These are phyloP conservation scores for Centropus bengalensis DNA, from an alignment of 2,113 vertebrate species.

Conservation along the genomic window DNA sequence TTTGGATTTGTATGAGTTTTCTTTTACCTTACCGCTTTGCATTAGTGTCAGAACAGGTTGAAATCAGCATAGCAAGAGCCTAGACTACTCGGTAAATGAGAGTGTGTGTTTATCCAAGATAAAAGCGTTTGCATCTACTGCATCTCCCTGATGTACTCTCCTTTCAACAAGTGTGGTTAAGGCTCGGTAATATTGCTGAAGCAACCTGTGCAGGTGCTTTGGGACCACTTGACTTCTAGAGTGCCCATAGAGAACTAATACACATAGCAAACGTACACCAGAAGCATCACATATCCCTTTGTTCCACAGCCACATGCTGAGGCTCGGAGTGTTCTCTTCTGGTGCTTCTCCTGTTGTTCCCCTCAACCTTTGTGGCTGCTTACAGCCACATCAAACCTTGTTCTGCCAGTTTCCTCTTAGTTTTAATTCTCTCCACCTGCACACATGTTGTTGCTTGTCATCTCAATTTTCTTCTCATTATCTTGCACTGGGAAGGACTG, in stretches of 20 bases:
- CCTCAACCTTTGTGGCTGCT: neutral
- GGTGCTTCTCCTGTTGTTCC: neutral
- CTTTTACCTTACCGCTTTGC: neutral
- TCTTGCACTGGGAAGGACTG: neutral
- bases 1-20: neutral
- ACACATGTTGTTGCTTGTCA: neutral
- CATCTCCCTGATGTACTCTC: neutral
- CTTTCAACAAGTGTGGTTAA: neutral
- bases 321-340: neutral
- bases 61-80: neutral
- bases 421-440: neutral
- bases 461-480: neutral
- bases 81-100: neutral
- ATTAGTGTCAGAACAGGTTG: neutral
- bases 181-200: neutral
- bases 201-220: neutral
- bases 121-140: neutral
- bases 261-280: neutral
- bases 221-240: neutral
- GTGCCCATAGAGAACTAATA: neutral
- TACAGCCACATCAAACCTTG: neutral
- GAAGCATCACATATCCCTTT: neutral
- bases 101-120: neutral
- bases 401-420: neutral
- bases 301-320: neutral